Evolutionary conservation across 2,888 invertebrate species (phyloP), one percentile per base, ranked within the genome.

Genomic region (Phaonia tiefii): DNA sequence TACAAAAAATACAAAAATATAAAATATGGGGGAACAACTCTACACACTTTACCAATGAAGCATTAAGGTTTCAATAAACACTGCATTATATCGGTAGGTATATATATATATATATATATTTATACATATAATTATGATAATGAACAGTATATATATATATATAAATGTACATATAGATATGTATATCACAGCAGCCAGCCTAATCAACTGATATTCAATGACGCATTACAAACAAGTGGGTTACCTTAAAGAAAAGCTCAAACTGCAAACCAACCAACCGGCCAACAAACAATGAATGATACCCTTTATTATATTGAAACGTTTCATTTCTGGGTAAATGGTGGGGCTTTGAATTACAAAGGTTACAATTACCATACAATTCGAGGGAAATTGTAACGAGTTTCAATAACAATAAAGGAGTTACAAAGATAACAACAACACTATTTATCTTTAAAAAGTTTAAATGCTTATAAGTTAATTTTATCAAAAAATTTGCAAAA

Each of bases 181-280:
- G 13, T 42, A 42, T 44, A 46, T 39, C 22, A 69, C 31, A 31
- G 31, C 31, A 31, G 4, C 8, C 31, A 8, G 31, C 17, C 37
- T 39, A 60, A 60, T 5, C 63, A 42, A 63, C 4, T 13, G 54
- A 54, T 69, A 69, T 56, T 69, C 72, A 78, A 69, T 72, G 81
- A 81, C 75, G 75, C 72, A 78, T 67, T 72, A 69, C 63, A 72
- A 72, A 72, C 75, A 78, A 81, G 78, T 74, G 81, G 80, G 75
- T 81, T 78, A 73, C 65, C n/a, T 63, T 63, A 39, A 63, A 2
- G 60, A 37, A 60, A 49, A 63, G 39, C 31, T 31, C 2, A 49
- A 49, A 17, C 2, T n/a, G n/a, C n/a, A n/a, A n/a, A 49, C 17
- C 49, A 49, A 20, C 17, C 31, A 31, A 31, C 31, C 31, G 3